phyloP scores from a whole-genome alignment of 2,888 invertebrate genomes.

The Thysanoteuthis rhombus region DNA sequence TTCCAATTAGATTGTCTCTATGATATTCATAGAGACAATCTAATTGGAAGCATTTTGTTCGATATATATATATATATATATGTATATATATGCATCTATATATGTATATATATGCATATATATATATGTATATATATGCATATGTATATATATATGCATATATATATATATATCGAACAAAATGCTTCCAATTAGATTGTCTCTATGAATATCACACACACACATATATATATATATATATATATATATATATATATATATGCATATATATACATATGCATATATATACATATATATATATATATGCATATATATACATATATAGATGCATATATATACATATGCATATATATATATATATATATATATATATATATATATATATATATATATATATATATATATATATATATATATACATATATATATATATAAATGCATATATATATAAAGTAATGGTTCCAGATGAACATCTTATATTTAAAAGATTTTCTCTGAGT shows the following conservation, averaged over 20 bases:
- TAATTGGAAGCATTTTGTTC: too few species aligned
- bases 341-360: not conserved
- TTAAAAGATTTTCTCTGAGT: too few species aligned
- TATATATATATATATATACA: not conserved
- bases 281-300: slow-evolving; percentile 22
- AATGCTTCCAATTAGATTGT: too few species aligned
- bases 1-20: too few species aligned
- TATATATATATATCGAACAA: not conserved
- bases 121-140: too few species aligned
- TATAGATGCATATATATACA: not conserved
- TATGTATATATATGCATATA: not conserved
- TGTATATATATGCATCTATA: not conserved
- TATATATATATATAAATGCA: not conserved
- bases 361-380: slow-evolving; percentile 17
- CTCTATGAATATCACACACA: too few species aligned
- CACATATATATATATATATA: not conserved
- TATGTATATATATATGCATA: too few species aligned
- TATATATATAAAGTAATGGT: too few species aligned
- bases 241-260: slow-evolving; percentile 1
- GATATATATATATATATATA: not conserved
- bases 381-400: not conserved
- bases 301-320: slow-evolving; percentile 23
- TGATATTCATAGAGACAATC: too few species aligned
- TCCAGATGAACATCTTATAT: too few species aligned
- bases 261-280: not conserved